Base-by-base conservation (phyloP, 2,113 vertebrate species). In the Verasper variegatus region DNA sequence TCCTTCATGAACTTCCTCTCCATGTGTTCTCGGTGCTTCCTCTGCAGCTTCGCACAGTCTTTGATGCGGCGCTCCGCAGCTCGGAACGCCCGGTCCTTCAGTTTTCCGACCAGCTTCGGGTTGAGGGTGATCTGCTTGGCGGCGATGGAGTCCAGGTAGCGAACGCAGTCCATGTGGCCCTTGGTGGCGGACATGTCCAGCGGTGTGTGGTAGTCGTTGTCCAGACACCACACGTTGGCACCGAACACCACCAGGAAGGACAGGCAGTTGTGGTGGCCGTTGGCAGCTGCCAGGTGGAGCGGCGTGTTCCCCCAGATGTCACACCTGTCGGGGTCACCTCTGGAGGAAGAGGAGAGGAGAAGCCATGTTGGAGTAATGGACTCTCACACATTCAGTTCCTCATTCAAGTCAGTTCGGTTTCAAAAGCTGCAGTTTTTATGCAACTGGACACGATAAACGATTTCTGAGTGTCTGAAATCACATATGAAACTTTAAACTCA, bases 241-340 rank as follows among this genome's bases (percentile, higher is more conserved):
- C 97, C 98, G 74, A 99, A 98, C 10, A 97, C 97, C 91, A 98
- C 97, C 91, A 99, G 92, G 94, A 99, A 99, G 83, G 96, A 97
- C 60, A 99, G 95, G 93, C 97, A 97, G 92, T 95, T 96, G 78
- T 97, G 94, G 91, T 99, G 97, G 61, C 97, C 97, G 0, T 99
- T 97, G 93, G 97, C 95, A 75, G 96, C 97, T 3, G 97, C 96
- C 92, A 99, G 92, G 81, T 99, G 97, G n/a, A 99, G 95, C 8
- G 97, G 97, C 0, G 97, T 97, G 91, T 99, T 99, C 5, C 98
- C 98, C 97, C 98, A 99, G 86, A 99, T 98, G 92, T 99, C 98
- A 79, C 97, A 98, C 89, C 96, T 97, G 91, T 99, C 98, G 9
- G 97, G 97, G 87, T 99, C 97, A 0, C 98, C 98, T 84, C 98